These are phyloP conservation scores for Drosophila barbarae DNA, from an alignment of 2,888 invertebrate genomes.

Conservation along the genomic window DNA sequence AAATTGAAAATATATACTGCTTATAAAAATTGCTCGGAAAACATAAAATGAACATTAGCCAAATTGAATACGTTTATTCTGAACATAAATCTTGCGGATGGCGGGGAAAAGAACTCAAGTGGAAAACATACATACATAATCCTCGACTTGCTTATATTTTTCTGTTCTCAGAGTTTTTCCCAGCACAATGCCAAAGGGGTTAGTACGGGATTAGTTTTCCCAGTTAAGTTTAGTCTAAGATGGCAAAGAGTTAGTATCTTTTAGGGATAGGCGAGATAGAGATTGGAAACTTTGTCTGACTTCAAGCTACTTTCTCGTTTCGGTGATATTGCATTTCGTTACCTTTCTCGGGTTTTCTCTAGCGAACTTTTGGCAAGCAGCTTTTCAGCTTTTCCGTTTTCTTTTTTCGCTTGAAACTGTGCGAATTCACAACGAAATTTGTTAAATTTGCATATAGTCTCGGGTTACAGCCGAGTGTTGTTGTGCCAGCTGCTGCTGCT, in stretches of 20 bases:
- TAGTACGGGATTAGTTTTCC: constrained; percentile 42
- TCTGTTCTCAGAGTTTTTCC: constrained; percentile 12
- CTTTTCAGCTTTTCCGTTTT: constrained; percentile 32
- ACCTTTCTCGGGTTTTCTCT: constrained; percentile 42
- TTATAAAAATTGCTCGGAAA: constrained; percentile 47
- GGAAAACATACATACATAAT: constrained; percentile 10
- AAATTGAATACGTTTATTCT: constrained; percentile 46
- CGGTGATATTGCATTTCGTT: constrained; percentile 44
- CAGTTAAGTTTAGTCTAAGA: constrained; percentile 28
- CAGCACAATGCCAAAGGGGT: constrained; percentile 64
- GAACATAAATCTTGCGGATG: constrained; percentile 46
- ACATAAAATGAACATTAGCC: constrained; percentile 53
- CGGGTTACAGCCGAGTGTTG: constrained; percentile 40
- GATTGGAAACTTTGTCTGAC: constrained; percentile 22
- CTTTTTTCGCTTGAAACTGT: constrained; percentile 50
- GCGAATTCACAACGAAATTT: constrained; percentile 71
- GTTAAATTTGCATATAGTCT: constrained; percentile 62
- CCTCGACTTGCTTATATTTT: not conserved
- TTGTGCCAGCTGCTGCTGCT: constrained; percentile 19
- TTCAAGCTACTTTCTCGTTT: constrained; percentile 26
- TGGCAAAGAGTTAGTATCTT: constrained; percentile 41
- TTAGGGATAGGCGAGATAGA: constrained; percentile 2
- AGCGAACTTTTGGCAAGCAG: constrained; percentile 42
- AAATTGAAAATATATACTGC: constrained; percentile 14
- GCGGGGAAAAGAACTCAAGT: constrained; percentile 21